Conservation (phyloP, 2,113 vertebrate genomes). For the Blennius ocellaris region DNA sequence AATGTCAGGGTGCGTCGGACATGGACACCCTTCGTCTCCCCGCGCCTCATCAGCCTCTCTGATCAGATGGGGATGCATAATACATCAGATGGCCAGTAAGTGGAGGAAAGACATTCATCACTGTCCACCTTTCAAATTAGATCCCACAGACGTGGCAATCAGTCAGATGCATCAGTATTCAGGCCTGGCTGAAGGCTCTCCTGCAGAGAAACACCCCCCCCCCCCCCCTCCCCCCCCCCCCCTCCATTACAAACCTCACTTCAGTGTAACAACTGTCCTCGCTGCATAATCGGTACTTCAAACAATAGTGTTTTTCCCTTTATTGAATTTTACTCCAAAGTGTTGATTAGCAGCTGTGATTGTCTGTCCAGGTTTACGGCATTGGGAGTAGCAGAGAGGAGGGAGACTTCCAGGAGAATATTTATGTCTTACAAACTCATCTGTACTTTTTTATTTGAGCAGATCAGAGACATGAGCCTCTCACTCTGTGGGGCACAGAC, state of each 20-base stretch:
- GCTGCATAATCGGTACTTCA: conserved; percentile 44
- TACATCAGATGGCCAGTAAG: conserved; percentile 84
- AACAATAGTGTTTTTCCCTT: conserved; percentile 37
- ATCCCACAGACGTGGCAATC: conserved; percentile 83
- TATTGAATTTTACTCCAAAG: conserved; percentile 26
- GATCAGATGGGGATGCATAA: conserved; percentile 84
- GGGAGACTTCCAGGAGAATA: conserved; percentile 10
- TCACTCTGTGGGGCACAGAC: conserved; percentile 22
- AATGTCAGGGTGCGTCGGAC: conserved; percentile 80
- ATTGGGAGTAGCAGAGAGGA: conserved; percentile 13
- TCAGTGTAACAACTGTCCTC: conserved; percentile 52
- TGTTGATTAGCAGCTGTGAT: conserved; percentile 29
- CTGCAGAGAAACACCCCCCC: conserved; percentile 53
- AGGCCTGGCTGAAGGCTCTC: conserved; percentile 67
- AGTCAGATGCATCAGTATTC: conserved; percentile 83
- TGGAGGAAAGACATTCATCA: conserved; percentile 86
- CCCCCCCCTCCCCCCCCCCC: conserved; percentile 54
- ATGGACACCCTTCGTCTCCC: conserved; percentile 73
- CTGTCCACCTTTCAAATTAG: conserved; percentile 87
- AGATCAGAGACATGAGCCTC: conserved; percentile 1
- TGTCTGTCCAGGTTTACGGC: conserved; percentile 42
- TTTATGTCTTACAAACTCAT: conserved; percentile 26
- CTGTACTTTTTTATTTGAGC: conserved; percentile 31
- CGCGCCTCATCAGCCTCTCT: conserved; percentile 77
- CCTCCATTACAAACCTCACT: conserved; percentile 59